Conservation (phyloP, 2,113 vertebrate species). For the Psephotus haematonotus region DNA sequence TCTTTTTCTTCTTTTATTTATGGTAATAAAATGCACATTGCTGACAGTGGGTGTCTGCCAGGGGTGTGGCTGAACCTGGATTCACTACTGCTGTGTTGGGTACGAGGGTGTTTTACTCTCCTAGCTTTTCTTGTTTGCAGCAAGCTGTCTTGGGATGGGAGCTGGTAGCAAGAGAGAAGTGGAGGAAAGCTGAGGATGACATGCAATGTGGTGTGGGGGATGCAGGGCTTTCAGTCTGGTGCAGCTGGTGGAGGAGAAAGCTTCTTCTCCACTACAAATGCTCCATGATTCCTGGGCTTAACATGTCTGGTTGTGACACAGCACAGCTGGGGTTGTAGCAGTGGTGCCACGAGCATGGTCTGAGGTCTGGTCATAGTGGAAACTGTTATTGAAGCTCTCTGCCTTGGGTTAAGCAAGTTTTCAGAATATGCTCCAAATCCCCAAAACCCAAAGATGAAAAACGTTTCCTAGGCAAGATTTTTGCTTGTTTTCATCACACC, state of each 20-base stretch:
- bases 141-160: background rate
- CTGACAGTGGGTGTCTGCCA: background rate
- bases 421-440: background rate
- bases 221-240: background rate
- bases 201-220: rapidly evolving
- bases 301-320: background rate
- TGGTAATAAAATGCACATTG: background rate
- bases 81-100: background rate
- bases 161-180: rapidly evolving
- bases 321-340: background rate
- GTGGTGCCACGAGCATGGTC: background rate
- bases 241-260: background rate
- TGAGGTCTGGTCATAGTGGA: background rate
- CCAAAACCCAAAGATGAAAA: background rate
- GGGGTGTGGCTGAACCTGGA: background rate
- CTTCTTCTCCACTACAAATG: background rate
- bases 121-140: background rate
- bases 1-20: background rate
- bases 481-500: background rate
- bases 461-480: background rate
- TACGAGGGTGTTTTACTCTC: background rate
- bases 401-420: background rate
- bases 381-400: slow-evolving; percentile 4
- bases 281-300: background rate
- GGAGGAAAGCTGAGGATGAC: rapidly evolving